phyloP scores from a whole-genome alignment of 1,140 invertebrate genomes.

The Lordiphosa mommai region DNA sequence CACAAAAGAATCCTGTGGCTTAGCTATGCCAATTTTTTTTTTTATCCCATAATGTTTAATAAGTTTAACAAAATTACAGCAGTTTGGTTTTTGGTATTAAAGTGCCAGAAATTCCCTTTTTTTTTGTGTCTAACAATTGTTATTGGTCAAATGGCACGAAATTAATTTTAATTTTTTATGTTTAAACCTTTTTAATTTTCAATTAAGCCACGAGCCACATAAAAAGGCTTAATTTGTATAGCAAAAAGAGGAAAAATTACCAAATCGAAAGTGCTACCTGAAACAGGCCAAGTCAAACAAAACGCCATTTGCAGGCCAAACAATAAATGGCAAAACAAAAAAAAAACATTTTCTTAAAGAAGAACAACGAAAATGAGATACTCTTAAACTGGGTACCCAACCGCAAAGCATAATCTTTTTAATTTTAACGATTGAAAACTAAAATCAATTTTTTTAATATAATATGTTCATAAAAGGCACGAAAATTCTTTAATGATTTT shows the following conservation, averaged over 20 bases:
- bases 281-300: conserved; percentile 13
- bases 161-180: conserved; percentile 75
- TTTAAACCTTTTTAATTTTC: conserved; percentile 71
- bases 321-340: conserved; percentile 1
- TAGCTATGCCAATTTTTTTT: conserved; percentile 2
- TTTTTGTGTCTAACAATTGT: conserved; percentile 7
- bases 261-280: conserved; percentile 10
- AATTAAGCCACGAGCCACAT: conserved; percentile 44
- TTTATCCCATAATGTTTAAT: no score
- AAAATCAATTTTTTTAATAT: no score
- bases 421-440: no score
- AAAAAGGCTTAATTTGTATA: conserved; percentile 27
- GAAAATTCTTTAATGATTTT: no score
- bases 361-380: neutral
- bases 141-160: conserved; percentile 50
- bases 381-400: neutral
- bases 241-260: conserved; percentile 4
- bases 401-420: neutral
- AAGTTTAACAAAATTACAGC: conserved; percentile 2
- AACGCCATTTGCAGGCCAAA: conserved; percentile 17
- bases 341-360: neutral
- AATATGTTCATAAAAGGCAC: neutral
- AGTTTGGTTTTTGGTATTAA: neutral
- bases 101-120: neutral
- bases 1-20: conserved; percentile 2